phyloP scores from a whole-genome alignment of 2,888 invertebrate species.

The Lysandra coridon region DNA sequence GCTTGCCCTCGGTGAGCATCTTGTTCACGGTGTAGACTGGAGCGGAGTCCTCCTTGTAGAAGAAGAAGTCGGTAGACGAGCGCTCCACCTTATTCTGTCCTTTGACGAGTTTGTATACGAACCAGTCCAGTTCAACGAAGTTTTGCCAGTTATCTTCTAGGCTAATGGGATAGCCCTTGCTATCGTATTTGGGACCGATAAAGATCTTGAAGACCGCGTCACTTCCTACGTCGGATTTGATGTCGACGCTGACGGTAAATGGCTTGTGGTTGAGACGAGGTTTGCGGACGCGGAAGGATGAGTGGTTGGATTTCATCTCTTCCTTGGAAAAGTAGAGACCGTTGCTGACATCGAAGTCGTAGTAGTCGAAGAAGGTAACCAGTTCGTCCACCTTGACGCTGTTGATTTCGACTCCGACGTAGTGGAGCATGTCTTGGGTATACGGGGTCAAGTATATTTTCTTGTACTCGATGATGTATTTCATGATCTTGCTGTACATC shows the following conservation, averaged over 20 bases:
- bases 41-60: slow-evolving; percentile 82
- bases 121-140: slow-evolving; percentile 82
- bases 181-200: slow-evolving; percentile 85
- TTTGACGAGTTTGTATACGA: slow-evolving; percentile 77
- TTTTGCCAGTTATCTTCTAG: slow-evolving; percentile 80
- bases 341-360: slow-evolving; percentile 82
- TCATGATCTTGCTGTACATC: slow-evolving; percentile 81
- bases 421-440: slow-evolving; percentile 77
- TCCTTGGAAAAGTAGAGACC: slow-evolving; percentile 59
- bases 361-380: slow-evolving; percentile 84
- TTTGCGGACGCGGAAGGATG: slow-evolving; percentile 81
- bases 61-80: slow-evolving; percentile 82
- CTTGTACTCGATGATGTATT: slow-evolving; percentile 82
- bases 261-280: slow-evolving; percentile 85
- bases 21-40: slow-evolving; percentile 81
- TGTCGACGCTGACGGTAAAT: slow-evolving; percentile 81
- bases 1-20: slow-evolving; percentile 74
- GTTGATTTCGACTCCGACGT: slow-evolving; percentile 81
- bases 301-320: slow-evolving; percentile 57
- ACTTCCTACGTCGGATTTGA: slow-evolving; percentile 80
- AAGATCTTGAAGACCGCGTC: slow-evolving; percentile 84
- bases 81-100: slow-evolving; percentile 85
- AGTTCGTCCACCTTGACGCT: slow-evolving; percentile 82
- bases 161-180: slow-evolving; percentile 71
- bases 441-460: slow-evolving; percentile 77